Conservation (phyloP, 2,888 invertebrate genomes). For the Frankliniella intonsa region DNA sequence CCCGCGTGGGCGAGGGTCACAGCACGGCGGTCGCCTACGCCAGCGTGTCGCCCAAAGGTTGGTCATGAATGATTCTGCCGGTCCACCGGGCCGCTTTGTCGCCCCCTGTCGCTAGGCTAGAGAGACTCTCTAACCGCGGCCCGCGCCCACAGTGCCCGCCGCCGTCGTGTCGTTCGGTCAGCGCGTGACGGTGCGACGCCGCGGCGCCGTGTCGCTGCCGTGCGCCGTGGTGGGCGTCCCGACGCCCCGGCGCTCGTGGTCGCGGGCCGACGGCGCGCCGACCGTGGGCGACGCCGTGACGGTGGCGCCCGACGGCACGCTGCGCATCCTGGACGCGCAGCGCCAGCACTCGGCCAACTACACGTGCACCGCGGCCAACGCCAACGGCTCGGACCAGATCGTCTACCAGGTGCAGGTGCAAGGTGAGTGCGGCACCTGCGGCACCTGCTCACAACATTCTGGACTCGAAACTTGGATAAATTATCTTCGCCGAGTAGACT, state of each 20-base stretch:
- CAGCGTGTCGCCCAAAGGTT: conserved; percentile 38
- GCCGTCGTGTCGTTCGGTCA: conserved; percentile 56
- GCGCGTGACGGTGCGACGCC: conserved; percentile 52
- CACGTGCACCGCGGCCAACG: conserved; percentile 43
- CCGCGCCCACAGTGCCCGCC: conserved; percentile 47
- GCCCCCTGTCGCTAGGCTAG: not conserved
- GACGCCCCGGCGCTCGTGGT: conserved; percentile 41
- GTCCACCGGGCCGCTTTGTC: not conserved
- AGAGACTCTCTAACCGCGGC: not conserved
- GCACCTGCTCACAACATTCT: too few relatives aligned
- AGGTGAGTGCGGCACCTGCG: conserved; percentile 37
- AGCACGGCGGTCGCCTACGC: conserved; percentile 52
- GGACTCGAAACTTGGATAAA: too few relatives aligned
- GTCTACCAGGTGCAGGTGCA: conserved; percentile 42
- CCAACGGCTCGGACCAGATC: conserved; percentile 43
- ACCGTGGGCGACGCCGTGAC: conserved; percentile 35
- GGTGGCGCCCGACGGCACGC: conserved; percentile 40
- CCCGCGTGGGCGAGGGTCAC: conserved; percentile 57
- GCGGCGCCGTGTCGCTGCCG: conserved; percentile 51
- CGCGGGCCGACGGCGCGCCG: conserved; percentile 36
- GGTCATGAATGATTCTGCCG: not conserved
- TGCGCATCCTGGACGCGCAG: conserved; percentile 43
- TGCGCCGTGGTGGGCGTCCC: conserved; percentile 55
- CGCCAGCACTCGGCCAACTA: conserved; percentile 44
- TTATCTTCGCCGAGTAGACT: too few relatives aligned